phyloP scores from a whole-genome alignment of 2,888 invertebrate genomes.

The Cephus pulcher region DNA sequence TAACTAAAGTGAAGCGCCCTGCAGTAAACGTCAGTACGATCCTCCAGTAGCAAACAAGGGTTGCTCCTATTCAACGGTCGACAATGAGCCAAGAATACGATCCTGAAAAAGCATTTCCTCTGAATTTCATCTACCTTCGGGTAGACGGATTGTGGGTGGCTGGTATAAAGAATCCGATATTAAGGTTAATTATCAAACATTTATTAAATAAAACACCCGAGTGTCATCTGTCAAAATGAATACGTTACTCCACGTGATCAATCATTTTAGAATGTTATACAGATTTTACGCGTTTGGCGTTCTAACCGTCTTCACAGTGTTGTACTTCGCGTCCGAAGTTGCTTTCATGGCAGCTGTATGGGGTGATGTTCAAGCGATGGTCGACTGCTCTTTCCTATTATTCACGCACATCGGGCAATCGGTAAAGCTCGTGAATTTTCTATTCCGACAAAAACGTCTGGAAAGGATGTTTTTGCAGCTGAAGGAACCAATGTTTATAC shows the following conservation, averaged over 20 bases:
- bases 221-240: too few relatives aligned
- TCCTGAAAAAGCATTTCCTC: conserved; percentile 17
- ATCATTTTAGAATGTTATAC: too few relatives aligned
- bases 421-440: conserved; percentile 25
- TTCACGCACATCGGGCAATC: conserved; percentile 43
- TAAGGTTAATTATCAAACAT: conserved; percentile 9
- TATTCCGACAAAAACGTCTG: conserved; percentile 20
- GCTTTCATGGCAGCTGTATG: conserved; percentile 68
- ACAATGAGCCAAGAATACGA: conserved; percentile 16
- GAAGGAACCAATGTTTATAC: conserved; percentile 42
- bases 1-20: not conserved
- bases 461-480: conserved; percentile 29
- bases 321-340: conserved; percentile 53
- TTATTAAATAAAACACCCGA: too few relatives aligned
- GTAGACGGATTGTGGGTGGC: conserved; percentile 18
- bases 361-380: conserved; percentile 47
- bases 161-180: conserved; percentile 19
- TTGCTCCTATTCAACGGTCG: not conserved
- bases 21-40: not conserved
- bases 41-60: not conserved
- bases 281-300: too few relatives aligned
- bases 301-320: not conserved
- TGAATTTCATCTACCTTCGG: conserved; percentile 20
- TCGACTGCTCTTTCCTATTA: conserved; percentile 47
- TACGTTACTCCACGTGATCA: too few relatives aligned